phyloP scores from a whole-genome alignment of 1,140 invertebrate species.

The Papilio glaucus region DNA sequence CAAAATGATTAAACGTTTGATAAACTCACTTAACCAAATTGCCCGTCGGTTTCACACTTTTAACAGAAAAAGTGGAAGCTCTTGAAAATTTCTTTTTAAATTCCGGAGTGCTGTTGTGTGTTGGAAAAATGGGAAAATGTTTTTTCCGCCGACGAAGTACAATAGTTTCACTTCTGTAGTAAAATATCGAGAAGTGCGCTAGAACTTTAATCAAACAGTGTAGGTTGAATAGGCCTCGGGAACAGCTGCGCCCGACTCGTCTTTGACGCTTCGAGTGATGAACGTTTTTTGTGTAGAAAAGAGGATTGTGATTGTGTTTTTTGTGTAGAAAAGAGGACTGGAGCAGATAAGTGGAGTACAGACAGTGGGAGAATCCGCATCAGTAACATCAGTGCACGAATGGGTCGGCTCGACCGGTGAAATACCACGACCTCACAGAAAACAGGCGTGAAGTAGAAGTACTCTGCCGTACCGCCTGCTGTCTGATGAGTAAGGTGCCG shows the following conservation, averaged over 20 bases:
- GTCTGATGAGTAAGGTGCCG: too few species aligned
- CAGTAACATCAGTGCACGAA: too few species aligned
- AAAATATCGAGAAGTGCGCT: slow-evolving; percentile 12
- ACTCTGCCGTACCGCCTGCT: too few species aligned
- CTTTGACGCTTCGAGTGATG: slow-evolving; percentile 10
- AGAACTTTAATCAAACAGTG: slow-evolving; percentile 24
- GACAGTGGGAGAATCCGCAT: too few species aligned
- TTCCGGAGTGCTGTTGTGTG: slow-evolving; percentile 5
- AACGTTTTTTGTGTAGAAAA: slow-evolving; percentile 16
- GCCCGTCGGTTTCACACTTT: slow-evolving; percentile 11
- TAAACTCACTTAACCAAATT: slow-evolving; percentile 12
- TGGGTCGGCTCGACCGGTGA: too few species aligned
- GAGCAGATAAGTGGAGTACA: too few species aligned
- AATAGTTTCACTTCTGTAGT: slow-evolving; percentile 27
- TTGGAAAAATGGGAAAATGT: neutral
- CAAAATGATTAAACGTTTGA: slow-evolving; percentile 12
- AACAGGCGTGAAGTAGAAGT: too few species aligned
- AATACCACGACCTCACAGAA: too few species aligned
- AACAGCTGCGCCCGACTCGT: slow-evolving; percentile 10
- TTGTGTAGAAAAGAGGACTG: too few species aligned
- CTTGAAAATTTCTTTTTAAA: slow-evolving; percentile 10
- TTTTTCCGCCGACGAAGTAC: neutral
- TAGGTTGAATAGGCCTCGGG: slow-evolving; percentile 14
- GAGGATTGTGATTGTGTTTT: too few species aligned
- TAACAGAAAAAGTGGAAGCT: slow-evolving; percentile 2